Conservation (phyloP, 2,888 invertebrate species). For the Cenopis cana region DNA sequence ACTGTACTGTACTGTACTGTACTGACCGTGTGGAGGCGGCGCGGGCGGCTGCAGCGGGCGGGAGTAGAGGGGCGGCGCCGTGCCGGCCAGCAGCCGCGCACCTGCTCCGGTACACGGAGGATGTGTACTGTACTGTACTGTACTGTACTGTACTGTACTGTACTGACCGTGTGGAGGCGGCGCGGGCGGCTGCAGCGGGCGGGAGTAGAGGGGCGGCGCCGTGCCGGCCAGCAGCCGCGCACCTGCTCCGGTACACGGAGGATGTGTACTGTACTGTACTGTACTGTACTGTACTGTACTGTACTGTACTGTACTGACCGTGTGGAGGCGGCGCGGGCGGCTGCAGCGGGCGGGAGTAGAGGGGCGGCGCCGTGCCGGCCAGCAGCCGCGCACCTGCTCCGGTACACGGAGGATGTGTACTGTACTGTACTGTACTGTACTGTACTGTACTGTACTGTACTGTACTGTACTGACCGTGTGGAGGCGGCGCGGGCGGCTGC, state of each 20-base stretch:
- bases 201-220: conserved; percentile 74
- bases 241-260: too few relatives aligned
- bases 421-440: too few relatives aligned
- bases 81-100: not conserved
- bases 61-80: conserved; percentile 78
- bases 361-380: conserved; percentile 78
- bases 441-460: too few relatives aligned
- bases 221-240: conserved; percentile 49
- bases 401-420: too few relatives aligned
- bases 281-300: too few relatives aligned
- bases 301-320: conserved; percentile 46
- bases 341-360: not conserved
- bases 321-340: not conserved
- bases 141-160: too few relatives aligned
- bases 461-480: conserved; percentile 44
- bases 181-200: not conserved
- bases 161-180: conserved; percentile 39
- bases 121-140: too few relatives aligned
- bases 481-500: conserved; percentile 47
- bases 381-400: too few relatives aligned
- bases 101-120: too few relatives aligned
- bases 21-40: conserved; percentile 39
- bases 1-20: too few relatives aligned
- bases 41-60: not conserved
- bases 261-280: too few relatives aligned